Evolutionary conservation across 2,888 invertebrate genomes (phyloP).

Genomic region (Andrena bicolor): DNA sequence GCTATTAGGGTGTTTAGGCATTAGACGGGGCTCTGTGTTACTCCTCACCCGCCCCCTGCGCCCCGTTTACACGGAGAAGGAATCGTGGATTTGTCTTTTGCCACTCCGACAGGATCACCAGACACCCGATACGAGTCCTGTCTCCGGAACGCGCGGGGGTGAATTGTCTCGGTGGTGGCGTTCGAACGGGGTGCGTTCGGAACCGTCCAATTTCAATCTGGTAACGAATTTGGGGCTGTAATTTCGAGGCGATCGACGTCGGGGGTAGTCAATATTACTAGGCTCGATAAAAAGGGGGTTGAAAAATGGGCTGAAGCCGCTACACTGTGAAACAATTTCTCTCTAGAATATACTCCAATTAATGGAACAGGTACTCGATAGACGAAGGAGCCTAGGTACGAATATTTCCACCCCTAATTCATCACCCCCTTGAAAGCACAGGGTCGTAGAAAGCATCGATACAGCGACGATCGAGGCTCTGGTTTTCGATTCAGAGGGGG

Average conservation of each 20-base stretch:
- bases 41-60: constrained; percentile 16
- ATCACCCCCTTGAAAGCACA: not conserved
- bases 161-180: constrained; percentile 21
- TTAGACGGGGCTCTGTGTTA: constrained; percentile 69
- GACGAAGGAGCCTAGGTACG: not conserved
- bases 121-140: constrained; percentile 44
- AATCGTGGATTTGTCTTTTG: constrained; percentile 67
- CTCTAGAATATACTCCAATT: constrained; percentile 28
- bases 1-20: constrained; percentile 84
- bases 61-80: constrained; percentile 46
- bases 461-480: constrained; percentile 54
- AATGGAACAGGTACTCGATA: constrained; percentile 34
- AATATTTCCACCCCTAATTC: not conserved
- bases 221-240: too few species aligned
- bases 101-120: constrained; percentile 58
- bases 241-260: too few species aligned
- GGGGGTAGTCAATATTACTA: too few species aligned
- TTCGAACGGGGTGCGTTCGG: not conserved
- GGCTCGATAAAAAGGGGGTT: too few species aligned
- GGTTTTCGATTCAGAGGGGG: constrained; percentile 84
- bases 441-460: constrained; percentile 53
- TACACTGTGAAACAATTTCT: not conserved
- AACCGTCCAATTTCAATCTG: not conserved
- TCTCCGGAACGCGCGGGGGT: not conserved
- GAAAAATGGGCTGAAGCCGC: not conserved